These are phyloP conservation scores for Venustoraphidia nigricollis DNA, from an alignment of 2,888 invertebrate genomes.

Conservation along the genomic window DNA sequence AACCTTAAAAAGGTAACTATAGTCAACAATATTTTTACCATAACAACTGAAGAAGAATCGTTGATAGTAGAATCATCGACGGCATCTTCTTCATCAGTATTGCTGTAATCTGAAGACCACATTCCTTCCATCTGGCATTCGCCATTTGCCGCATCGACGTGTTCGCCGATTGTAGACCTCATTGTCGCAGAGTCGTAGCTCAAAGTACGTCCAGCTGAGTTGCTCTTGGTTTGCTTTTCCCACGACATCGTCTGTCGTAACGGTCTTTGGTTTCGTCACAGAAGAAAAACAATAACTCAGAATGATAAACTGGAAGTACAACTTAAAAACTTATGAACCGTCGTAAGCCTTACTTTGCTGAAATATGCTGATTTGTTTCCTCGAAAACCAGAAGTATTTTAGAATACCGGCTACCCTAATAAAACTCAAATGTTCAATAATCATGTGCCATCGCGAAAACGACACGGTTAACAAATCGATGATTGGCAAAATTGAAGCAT, in stretches of 20 bases:
- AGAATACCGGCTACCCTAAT: no score
- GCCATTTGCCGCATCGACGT: constrained; percentile 23
- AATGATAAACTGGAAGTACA: no score
- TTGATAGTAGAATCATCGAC: constrained; percentile 35
- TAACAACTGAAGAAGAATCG: not conserved
- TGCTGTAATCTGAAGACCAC: constrained; percentile 86
- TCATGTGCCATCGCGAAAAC: no score
- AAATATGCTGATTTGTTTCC: no score
- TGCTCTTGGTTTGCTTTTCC: constrained; percentile 34
- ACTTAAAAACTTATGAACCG: no score
- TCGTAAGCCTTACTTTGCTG: no score
- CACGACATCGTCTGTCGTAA: constrained; percentile 65
- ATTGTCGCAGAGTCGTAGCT: constrained; percentile 26
- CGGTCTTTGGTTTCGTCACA: constrained; percentile 31
- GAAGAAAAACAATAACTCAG: no score
- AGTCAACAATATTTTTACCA: not conserved
- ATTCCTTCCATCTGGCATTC: constrained; percentile 55
- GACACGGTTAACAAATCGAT: no score
- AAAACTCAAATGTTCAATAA: no score
- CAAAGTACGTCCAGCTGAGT: constrained; percentile 18
- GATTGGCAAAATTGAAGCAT: no score
- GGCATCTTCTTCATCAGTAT: constrained; percentile 74
- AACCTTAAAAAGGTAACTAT: constrained; percentile 29
- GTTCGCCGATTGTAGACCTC: constrained; percentile 1
- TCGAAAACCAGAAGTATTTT: no score